Base-by-base conservation (phyloP, 2,888 invertebrate species). In the Himalopsyche anomala region DNA sequence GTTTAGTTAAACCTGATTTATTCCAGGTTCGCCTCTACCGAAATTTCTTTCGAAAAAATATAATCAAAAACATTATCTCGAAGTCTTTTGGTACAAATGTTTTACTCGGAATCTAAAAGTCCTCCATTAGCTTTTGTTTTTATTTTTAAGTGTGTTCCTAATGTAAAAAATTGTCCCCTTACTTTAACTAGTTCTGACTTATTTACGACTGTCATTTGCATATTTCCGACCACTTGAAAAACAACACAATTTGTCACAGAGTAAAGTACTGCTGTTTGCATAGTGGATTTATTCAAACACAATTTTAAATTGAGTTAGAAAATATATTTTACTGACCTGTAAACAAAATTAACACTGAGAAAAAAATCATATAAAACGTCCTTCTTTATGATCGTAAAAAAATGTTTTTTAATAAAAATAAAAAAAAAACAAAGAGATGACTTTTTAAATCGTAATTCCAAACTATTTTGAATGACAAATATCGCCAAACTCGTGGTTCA, bases 131-230 rank as follows among this genome's bases (percentile, higher is more conserved):
- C 51, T 80, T 42, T 42, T 80, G 51, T 56, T 62, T 56, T 62
- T 42, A 62, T 83, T 83, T 56, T 56, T 62, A 69, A 83, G 83
- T 38, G 83, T 69, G 45, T 83, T 83, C 42, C 69, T 62, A 83
- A 83, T 69, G 83, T 85, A 80, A 85, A 82, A 83, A 79, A 85
- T 83, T 80, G 79, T 54, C 62, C 42, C 81, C 56, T 74, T 51
- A 45, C 55, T 81, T 74, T 81, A 86, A 84, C 62, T 56, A 79
- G 81, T 51, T 40, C 45, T 74, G 84, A 81, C 84, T 84, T 86
- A 84, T 86, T 86, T 84, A 86, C 86, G 86, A 84, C 81, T 84
- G 80, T 74, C 81, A 84, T 86, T 86, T 86, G 86, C 86, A 86
- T 86, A 86, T 84, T 85, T 82, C 62, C 83, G 56, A 45, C 38